phyloP scores from a whole-genome alignment of 1,140 invertebrate species.

The Paramacrobiotus metropolitanus region DNA sequence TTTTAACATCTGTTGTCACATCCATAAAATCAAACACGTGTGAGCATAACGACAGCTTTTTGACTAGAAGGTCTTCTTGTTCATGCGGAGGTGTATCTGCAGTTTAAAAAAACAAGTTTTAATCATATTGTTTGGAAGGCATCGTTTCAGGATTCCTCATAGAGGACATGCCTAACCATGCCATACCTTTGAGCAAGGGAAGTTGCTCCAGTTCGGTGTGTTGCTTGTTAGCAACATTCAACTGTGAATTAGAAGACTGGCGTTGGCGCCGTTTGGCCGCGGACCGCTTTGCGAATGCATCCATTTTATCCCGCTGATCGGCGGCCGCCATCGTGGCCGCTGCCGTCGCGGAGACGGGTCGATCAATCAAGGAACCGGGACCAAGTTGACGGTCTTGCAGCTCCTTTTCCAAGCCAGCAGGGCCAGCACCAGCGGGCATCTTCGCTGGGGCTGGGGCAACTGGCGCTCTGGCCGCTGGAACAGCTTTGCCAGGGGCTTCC shows the following conservation, averaged over 20 bases:
- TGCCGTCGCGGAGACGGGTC: background rate
- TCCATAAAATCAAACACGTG: background rate
- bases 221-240: background rate
- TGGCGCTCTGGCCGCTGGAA: background rate
- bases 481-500: too few species aligned
- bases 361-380: background rate
- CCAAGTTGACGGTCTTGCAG: background rate
- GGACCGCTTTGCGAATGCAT: background rate
- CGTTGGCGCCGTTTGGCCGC: background rate
- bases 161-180: too few species aligned
- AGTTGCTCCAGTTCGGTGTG: background rate
- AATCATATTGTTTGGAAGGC: background rate
- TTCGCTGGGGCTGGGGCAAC: background rate
- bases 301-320: slow-evolving; percentile 3
- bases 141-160: too few species aligned
- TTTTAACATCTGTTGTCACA: background rate
- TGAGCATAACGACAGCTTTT: background rate
- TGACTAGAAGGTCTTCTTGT: background rate
- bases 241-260: background rate
- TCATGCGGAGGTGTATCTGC: background rate
- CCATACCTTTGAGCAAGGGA: background rate
- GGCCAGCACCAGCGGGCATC: background rate
- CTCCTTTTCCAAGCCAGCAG: background rate
- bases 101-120: background rate
- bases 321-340: background rate